Evolutionary conservation across 2,888 invertebrate species (phyloP).

Genomic region (Eurytoma californica): DNA sequence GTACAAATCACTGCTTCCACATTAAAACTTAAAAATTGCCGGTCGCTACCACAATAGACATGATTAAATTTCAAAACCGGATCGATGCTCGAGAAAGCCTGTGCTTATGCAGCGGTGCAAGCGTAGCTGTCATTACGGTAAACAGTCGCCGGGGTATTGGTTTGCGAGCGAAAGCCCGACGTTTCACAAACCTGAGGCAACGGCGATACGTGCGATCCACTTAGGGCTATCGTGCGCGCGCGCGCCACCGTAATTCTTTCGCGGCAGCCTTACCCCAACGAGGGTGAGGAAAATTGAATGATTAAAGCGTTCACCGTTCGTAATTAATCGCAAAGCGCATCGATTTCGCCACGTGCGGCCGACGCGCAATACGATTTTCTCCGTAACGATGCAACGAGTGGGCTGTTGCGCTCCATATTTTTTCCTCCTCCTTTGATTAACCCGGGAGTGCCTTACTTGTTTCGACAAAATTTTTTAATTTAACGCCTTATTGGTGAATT

Average conservation of each 20-base stretch:
- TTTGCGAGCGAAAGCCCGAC: background rate
- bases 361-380: slow-evolving; percentile 25
- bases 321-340: background rate
- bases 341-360: background rate
- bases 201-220: background rate
- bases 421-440: background rate
- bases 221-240: background rate
- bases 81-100: too few species aligned
- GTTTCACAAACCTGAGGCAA: background rate
- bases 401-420: slow-evolving; percentile 12
- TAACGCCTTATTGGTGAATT: too few species aligned
- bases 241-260: background rate
- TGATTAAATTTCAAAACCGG: too few species aligned
- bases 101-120: too few species aligned
- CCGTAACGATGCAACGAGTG: slow-evolving; percentile 15
- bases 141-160: too few species aligned
- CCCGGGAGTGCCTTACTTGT: background rate
- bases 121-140: too few species aligned
- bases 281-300: background rate
- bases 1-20: too few species aligned
- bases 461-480: background rate
- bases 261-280: background rate
- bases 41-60: too few species aligned
- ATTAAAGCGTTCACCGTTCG: background rate
- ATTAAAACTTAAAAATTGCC: too few species aligned